A percentile compares a stretch with the other conserved stretches of the same genome.
These are phyloP conservation scores for Alcis repandata DNA, from an alignment of 2,888 invertebrate species.

Conservation along the genomic window DNA sequence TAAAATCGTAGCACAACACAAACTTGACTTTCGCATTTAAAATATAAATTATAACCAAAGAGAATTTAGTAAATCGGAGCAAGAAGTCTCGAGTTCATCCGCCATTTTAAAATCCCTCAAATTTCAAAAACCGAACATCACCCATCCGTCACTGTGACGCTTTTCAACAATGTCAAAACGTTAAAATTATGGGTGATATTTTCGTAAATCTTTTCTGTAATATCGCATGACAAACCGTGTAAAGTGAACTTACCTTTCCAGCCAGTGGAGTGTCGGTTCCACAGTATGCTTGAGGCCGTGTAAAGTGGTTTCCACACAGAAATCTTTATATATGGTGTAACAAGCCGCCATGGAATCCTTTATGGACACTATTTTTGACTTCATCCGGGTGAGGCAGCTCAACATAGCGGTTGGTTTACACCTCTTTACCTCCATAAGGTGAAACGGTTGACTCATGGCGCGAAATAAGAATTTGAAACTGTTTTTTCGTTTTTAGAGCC, in stretches of 20 bases:
- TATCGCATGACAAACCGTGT: neutral
- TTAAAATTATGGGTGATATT: constrained; percentile 13
- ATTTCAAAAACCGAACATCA: constrained; percentile 52
- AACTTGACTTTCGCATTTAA: too few relatives aligned
- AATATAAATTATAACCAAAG: too few relatives aligned
- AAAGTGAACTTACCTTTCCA: constrained; percentile 68
- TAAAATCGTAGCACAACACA: too few relatives aligned
- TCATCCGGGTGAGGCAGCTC: constrained; percentile 67
- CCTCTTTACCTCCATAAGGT: constrained; percentile 21
- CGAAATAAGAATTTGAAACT: too few relatives aligned
- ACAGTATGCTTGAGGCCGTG: constrained; percentile 82
- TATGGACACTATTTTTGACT: constrained; percentile 60
- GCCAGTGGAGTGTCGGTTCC: constrained; percentile 69
- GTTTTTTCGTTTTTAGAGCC: too few relatives aligned
- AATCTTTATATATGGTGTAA: constrained; percentile 65
- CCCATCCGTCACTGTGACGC: constrained; percentile 10
- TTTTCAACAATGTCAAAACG: neutral
- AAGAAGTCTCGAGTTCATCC: neutral
- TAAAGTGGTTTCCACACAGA: constrained; percentile 76
- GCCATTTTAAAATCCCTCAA: constrained; percentile 29
- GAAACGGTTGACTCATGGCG: too few relatives aligned
- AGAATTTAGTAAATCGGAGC: neutral
- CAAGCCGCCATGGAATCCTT: constrained; percentile 59
- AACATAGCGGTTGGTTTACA: constrained; percentile 67
- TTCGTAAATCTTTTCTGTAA: constrained; percentile 5